Evolutionary conservation across 2,113 vertebrate genomes (phyloP).

Genomic region (Salvator merianae): DNA sequence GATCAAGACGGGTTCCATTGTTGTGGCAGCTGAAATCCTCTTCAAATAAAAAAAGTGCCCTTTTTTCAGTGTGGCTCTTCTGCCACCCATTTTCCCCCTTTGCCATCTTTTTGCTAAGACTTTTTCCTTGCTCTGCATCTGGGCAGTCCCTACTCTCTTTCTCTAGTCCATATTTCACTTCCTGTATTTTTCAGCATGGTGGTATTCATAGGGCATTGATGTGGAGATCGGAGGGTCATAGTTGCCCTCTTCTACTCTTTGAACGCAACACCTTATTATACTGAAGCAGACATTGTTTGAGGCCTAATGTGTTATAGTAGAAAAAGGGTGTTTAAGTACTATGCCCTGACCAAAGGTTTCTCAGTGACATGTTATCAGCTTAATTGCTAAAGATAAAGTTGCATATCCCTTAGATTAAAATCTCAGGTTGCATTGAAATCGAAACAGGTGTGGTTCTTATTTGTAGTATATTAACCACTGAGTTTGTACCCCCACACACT

Average conservation of each 20-base stretch:
- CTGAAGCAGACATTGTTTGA: not conserved
- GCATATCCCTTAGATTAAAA: conserved; percentile 20
- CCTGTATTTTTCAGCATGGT: conserved; percentile 6
- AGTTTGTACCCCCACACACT: not conserved
- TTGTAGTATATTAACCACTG: not conserved
- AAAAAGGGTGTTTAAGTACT: conserved; percentile 14
- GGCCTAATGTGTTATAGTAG: not conserved
- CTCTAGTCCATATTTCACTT: not conserved
- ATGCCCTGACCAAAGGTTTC: conserved; percentile 1
- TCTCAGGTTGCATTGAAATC: conserved; percentile 23
- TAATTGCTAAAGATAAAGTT: conserved; percentile 49
- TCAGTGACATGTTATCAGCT: conserved; percentile 22
- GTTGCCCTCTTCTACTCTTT: not conserved
- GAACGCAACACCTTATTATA: not conserved
- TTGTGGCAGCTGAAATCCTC: not conserved
- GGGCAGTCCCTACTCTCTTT: not conserved
- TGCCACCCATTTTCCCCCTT: not conserved
- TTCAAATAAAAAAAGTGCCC: too few species aligned
- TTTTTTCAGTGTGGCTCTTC: not conserved
- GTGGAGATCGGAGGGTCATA: conserved; percentile 32
- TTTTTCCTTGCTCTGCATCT: not conserved
- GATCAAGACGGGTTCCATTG: not conserved
- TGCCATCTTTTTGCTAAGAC: not conserved
- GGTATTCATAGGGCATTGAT: conserved; percentile 39
- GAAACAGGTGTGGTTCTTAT: not conserved